phyloP scores from a whole-genome alignment of 2,113 vertebrate species.

The Aegithalos caudatus region DNA sequence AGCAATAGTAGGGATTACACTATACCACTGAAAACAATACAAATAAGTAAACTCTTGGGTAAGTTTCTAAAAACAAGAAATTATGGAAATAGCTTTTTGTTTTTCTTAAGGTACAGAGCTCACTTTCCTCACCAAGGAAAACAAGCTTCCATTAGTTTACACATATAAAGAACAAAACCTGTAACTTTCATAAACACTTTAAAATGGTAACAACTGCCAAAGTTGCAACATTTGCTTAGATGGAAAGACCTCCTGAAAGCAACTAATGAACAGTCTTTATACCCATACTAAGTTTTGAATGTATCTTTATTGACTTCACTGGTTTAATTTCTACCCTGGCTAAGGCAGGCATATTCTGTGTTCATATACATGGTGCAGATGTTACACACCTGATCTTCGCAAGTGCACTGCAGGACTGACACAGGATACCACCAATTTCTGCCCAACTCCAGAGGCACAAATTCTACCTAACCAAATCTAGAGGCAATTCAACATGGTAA shows the following conservation, averaged over 20 bases:
- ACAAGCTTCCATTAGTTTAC: not conserved
- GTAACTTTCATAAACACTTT: not conserved
- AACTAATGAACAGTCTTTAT: not conserved
- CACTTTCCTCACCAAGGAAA: not conserved
- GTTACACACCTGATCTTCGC: not conserved
- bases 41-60: not conserved
- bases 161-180: not conserved
- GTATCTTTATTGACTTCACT: not conserved
- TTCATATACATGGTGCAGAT: not conserved
- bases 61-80: not conserved
- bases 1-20: not conserved
- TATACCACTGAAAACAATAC: not conserved
- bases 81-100: not conserved
- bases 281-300: not conserved
- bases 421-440: not conserved
- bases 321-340: not conserved
- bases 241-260: not conserved
- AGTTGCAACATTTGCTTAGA: not conserved
- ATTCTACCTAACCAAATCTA: not conserved
- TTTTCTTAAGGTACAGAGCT: not conserved
- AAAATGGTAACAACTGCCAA: not conserved
- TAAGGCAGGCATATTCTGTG: not conserved
- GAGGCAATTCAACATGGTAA: not conserved
- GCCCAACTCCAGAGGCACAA: not conserved
- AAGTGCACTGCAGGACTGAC: not conserved